Conservation (phyloP, 2,113 vertebrate genomes). For the Brachyhypopomus occidentalis region DNA sequence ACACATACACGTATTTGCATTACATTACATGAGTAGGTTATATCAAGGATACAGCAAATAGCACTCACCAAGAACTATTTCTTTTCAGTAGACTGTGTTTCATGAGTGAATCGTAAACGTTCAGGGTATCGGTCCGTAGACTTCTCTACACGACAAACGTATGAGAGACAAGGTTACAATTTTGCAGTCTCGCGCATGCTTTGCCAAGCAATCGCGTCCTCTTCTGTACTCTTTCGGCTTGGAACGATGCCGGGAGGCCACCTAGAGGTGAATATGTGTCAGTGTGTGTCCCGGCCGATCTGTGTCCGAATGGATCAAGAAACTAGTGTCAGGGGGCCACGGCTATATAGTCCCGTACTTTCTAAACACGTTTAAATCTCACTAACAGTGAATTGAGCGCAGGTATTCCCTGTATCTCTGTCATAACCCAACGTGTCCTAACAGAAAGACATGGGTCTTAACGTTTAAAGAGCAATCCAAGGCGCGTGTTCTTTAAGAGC, state of each 20-base stretch:
- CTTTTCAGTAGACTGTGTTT: not conserved
- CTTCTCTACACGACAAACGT: not conserved
- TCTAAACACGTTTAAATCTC: not conserved
- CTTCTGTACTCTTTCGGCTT: not conserved
- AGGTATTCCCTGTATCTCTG: too few relatives aligned
- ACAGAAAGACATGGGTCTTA: not conserved
- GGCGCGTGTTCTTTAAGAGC: too few relatives aligned
- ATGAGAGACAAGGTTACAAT: slow-evolving; percentile 7
- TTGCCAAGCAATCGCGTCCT: not conserved
- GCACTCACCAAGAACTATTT: not conserved
- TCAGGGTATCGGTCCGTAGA: not conserved
- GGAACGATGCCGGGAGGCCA: not conserved
- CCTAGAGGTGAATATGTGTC: not conserved
- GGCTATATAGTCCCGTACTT: not conserved
- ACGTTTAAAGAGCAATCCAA: not conserved
- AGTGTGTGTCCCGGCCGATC: not conserved
- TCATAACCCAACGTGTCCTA: not conserved
- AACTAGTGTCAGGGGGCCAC: not conserved
- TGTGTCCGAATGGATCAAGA: not conserved
- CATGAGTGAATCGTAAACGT: not conserved
- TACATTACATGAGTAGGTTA: not conserved
- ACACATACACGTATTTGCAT: not conserved
- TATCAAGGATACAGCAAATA: not conserved
- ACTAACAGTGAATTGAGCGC: not conserved
- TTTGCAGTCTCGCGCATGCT: slow-evolving; percentile 6